These are phyloP conservation scores for Pterocles gutturalis DNA, from an alignment of 2,113 vertebrate genomes.

Conservation along the genomic window DNA sequence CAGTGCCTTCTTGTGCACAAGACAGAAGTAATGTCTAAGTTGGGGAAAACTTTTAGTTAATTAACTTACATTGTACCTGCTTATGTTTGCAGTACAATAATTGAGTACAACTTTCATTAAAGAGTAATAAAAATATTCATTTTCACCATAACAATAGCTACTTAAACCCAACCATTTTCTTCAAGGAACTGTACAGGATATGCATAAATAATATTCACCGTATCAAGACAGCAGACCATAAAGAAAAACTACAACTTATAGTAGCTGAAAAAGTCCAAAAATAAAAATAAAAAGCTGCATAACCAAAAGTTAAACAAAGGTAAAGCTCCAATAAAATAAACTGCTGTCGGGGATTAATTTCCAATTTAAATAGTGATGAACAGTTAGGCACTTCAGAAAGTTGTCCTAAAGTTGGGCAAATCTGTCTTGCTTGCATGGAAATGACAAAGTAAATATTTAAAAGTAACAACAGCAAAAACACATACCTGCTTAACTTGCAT, in stretches of 20 bases:
- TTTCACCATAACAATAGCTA: not conserved
- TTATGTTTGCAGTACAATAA: not conserved
- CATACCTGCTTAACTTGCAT: constrained; percentile 94
- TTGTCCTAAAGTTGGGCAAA: not conserved
- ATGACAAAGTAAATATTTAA: not conserved
- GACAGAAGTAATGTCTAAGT: accelerated
- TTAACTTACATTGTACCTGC: not conserved
- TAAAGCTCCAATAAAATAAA: not conserved
- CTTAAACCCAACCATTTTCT: not conserved
- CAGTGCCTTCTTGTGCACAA: not conserved
- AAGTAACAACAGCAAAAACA: not conserved
- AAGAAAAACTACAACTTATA: not conserved
- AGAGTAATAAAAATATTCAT: not conserved
- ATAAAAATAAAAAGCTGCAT: not conserved
- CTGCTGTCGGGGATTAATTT: not conserved
- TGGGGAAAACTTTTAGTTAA: not conserved
- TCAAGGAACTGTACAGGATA: not conserved
- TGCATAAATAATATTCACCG: not conserved
- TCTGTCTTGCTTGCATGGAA: not conserved
- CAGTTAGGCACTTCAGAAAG: not conserved
- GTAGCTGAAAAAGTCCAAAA: not conserved
- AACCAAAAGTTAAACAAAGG: not conserved
- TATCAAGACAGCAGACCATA: not conserved
- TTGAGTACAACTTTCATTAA: not conserved
- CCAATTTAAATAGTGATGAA: not conserved